Conservation (phyloP, 2,888 invertebrate genomes). For the Oligia fasciuncula region DNA sequence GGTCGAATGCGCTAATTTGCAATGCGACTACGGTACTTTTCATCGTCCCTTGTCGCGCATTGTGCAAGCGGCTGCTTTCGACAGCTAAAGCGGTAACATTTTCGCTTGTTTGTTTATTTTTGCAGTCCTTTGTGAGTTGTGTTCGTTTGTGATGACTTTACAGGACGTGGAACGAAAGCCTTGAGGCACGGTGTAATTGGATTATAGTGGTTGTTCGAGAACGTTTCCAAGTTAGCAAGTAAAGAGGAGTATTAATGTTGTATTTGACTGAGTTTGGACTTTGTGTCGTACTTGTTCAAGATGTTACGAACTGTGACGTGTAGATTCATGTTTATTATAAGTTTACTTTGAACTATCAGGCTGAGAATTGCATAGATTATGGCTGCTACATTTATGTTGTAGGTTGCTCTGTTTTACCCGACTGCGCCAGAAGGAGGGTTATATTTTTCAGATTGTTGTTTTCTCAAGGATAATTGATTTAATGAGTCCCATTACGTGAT, state of each 20-base stretch:
- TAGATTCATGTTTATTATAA: slow-evolving; percentile 16
- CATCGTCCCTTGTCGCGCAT: slow-evolving; percentile 72
- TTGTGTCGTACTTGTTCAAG: slow-evolving; percentile 36
- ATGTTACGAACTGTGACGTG: slow-evolving; percentile 27
- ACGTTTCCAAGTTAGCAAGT: slow-evolving; percentile 45
- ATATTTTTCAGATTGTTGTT: no score
- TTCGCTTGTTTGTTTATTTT: slow-evolving; percentile 72
- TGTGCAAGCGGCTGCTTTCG: slow-evolving; percentile 74
- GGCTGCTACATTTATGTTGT: not conserved
- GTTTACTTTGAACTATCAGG: slow-evolving; percentile 21
- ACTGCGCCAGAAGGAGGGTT: no score
- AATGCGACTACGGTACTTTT: slow-evolving; percentile 80
- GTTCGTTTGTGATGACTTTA: slow-evolving; percentile 64
- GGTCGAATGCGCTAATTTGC: slow-evolving; percentile 83
- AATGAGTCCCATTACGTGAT: no score
- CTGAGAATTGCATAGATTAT: not conserved
- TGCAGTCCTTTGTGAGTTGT: slow-evolving; percentile 64
- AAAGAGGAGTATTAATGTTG: slow-evolving; percentile 47
- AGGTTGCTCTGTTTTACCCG: no score
- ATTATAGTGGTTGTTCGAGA: slow-evolving; percentile 54
- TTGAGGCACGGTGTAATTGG: slow-evolving; percentile 62
- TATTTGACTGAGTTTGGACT: slow-evolving; percentile 41
- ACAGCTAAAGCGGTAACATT: slow-evolving; percentile 74
- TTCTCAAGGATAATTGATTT: not conserved
- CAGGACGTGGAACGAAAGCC: slow-evolving; percentile 56